Evolutionary conservation across 2,888 invertebrate species (phyloP).

Genomic region (Phania funesta): DNA sequence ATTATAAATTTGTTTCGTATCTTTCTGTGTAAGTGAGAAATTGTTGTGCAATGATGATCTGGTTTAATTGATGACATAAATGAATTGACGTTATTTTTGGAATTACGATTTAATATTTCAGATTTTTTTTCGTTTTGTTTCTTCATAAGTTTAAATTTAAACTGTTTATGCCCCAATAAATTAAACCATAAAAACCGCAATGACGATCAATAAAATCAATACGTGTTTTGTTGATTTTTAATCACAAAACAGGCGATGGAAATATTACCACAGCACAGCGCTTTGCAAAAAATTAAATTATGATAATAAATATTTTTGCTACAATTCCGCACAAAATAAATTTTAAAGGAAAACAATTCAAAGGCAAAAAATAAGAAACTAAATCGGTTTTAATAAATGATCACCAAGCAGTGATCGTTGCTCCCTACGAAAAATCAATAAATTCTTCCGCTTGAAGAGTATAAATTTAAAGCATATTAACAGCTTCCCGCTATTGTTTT

Average conservation of each 20-base stretch:
- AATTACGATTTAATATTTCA: slow-evolving; percentile 33
- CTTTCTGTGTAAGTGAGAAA: background rate
- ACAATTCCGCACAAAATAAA: slow-evolving; percentile 10
- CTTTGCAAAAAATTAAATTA: background rate
- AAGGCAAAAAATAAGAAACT: too few species aligned
- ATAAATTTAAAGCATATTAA: too few species aligned
- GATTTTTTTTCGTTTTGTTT: background rate
- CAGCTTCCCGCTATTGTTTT: too few species aligned
- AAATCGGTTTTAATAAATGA: background rate
- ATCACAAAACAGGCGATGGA: slow-evolving; percentile 12
- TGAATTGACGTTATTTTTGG: slow-evolving; percentile 22
- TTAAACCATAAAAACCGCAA: slow-evolving; percentile 58
- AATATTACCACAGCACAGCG: background rate
- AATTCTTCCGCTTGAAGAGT: background rate
- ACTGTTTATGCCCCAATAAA: slow-evolving; percentile 55
- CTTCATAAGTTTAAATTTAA: slow-evolving; percentile 24
- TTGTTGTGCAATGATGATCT: slow-evolving; percentile 16
- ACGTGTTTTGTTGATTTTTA: slow-evolving; percentile 30
- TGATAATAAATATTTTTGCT: background rate
- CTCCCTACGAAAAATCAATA: background rate
- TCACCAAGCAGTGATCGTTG: background rate
- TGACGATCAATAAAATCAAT: slow-evolving; percentile 59
- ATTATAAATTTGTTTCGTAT: background rate
- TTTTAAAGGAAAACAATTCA: background rate
- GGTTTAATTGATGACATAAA: slow-evolving; percentile 49